These are phyloP conservation scores for Drosophila sp. DNA, from an alignment of 1,140 invertebrate species.

Conservation along the genomic window DNA sequence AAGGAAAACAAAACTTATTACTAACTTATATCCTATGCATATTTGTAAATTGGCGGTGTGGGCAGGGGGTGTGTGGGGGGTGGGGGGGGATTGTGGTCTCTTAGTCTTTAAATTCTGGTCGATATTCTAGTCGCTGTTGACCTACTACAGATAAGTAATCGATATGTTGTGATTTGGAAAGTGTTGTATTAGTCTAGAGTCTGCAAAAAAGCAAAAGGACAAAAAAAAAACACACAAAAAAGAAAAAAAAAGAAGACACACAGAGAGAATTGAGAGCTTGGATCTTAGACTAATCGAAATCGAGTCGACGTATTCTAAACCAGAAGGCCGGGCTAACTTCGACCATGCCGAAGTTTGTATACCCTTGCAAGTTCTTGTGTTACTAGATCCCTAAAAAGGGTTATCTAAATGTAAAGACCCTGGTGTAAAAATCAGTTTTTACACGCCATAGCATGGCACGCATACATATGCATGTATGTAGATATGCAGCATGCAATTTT, in stretches of 20 bases:
- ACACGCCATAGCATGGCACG: no score
- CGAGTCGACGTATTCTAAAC: not conserved
- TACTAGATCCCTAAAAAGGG: no score
- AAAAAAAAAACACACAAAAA: conserved; percentile 60
- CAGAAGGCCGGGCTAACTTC: no score
- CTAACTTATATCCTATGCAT: conserved; percentile 38
- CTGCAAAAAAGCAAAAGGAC: conserved; percentile 70
- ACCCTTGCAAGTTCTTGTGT: no score
- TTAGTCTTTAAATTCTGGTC: conserved; percentile 42
- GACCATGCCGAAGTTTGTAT: no score
- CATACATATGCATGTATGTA: no score
- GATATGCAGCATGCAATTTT: no score
- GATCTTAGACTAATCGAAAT: conserved; percentile 2
- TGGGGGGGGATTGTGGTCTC: no score
- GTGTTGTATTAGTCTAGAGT: conserved; percentile 80
- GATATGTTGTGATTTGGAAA: conserved; percentile 83
- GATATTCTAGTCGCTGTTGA: conserved; percentile 20
- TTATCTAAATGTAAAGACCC: no score
- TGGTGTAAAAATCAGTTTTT: no score
- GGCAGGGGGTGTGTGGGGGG: no score
- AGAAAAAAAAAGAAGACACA: conserved; percentile 8
- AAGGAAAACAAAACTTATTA: conserved; percentile 36
- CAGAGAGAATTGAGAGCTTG: conserved; percentile 46
- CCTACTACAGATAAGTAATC: conserved; percentile 81
- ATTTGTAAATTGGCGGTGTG: conserved; percentile 3